Base-by-base conservation (phyloP, 2,113 vertebrate genomes). In the Patagioenas fasciata region DNA sequence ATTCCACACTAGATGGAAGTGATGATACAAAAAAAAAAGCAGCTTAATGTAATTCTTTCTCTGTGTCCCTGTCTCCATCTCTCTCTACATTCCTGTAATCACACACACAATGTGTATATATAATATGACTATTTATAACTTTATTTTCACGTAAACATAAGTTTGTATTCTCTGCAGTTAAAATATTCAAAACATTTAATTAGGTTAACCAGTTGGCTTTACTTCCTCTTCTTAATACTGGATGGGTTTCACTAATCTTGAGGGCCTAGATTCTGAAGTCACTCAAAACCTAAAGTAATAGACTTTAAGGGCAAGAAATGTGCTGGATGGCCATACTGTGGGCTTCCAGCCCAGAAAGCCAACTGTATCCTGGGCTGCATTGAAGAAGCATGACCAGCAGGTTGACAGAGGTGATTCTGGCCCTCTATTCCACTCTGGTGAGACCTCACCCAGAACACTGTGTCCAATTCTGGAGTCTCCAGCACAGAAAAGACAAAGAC, bases 321-420 rank as follows among this genome's bases (percentile, higher is more conserved):
- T 23, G 1, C 17, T 29, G 17, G 9, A 32, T 29, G 13, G 9
- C 24, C 11, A 51, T 47, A 3, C 32, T 42, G 20, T 69, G 40
- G 58, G 11, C 47, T 80, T 78, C 26, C 44, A 47, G 44, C 44
- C 44, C 44, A 47, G 44, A 47, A 47, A 47, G 44, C 18, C 44
- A 47, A 47, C 44, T 2, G 0, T 24, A 47, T 19, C 25, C 65
- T 28, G 32, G 44, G 5, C 34, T 57, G 6, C 29, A 48, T 10
- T 9, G 34, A 85, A 71, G 23, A 19, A 54, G 8, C 2, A 2
- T 28, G 54, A 4, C 21, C 28, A 70, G 28, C 4, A 79, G 12
- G 3, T 31, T 0, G 2, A 65, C 28, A 13, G 25, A 74, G 9
- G 3, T 6, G 2, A 38, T 74, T 50, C 10, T 70, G 1, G 9